Evolutionary conservation across 2,797 vertebrate genomes (phyloP).

Genomic region (Hozukius guyotensis): DNA sequence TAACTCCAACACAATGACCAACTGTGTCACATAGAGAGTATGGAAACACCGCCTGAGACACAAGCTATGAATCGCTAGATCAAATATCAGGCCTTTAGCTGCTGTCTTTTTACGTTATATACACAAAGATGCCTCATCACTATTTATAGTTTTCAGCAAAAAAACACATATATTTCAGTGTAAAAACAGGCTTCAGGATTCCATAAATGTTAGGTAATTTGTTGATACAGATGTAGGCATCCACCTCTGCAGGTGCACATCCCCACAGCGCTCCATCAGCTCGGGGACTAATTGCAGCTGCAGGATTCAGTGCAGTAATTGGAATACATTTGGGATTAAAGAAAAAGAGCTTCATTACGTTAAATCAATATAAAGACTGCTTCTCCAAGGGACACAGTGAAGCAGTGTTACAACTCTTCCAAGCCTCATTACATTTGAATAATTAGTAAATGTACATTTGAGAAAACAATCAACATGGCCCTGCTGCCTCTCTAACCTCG

Average conservation of each 20-base stretch:
- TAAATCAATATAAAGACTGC: conserved; percentile 58
- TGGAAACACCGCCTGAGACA: background rate
- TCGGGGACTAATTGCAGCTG: conserved; percentile 42
- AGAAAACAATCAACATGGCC: conserved; percentile 41
- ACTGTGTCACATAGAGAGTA: background rate
- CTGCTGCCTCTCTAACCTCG: background rate
- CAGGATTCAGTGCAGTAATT: conserved; percentile 39
- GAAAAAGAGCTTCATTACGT: conserved; percentile 44
- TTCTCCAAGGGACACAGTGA: conserved; percentile 45
- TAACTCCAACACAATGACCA: background rate
- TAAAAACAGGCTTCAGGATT: background rate
- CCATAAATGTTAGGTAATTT: background rate
- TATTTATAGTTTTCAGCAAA: background rate
- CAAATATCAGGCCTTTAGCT: background rate
- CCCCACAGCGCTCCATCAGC: conserved; percentile 1
- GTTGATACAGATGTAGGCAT: background rate
- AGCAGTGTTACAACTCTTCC: conserved; percentile 18
- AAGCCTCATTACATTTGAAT: conserved; percentile 54
- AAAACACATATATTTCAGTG: background rate
- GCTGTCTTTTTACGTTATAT: background rate
- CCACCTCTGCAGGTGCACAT: conserved; percentile 13
- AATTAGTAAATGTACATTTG: conserved; percentile 40
- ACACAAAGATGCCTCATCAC: background rate
- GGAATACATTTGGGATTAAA: conserved; percentile 39
- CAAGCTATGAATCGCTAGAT: background rate